Conservation (phyloP, 2,888 invertebrate genomes). For the Crossocerus cetratus region DNA sequence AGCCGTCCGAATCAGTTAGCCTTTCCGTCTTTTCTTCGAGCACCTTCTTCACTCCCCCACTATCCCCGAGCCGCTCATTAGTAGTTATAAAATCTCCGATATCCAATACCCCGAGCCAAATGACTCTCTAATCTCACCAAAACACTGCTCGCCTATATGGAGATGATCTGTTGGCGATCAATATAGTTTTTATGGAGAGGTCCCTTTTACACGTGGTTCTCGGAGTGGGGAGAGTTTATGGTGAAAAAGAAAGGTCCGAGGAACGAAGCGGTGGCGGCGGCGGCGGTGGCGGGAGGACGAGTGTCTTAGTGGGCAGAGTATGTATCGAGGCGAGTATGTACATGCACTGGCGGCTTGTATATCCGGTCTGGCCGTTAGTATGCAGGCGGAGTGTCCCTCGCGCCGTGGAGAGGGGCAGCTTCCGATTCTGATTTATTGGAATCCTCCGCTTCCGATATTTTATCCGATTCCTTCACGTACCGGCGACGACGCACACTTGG, state of each 20-base stretch:
- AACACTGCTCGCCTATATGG: neutral
- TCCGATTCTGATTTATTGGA: slow-evolving; percentile 76
- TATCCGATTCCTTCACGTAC: slow-evolving; percentile 66
- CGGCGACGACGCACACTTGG: slow-evolving; percentile 30
- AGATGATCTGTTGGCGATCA: neutral
- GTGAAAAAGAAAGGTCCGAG: slow-evolving; percentile 35
- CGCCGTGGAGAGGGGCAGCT: slow-evolving; percentile 65
- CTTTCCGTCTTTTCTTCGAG: slow-evolving; percentile 58
- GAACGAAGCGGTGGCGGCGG: slow-evolving; percentile 36
- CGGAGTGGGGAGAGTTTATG: slow-evolving; percentile 24
- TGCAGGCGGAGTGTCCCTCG: slow-evolving; percentile 70
- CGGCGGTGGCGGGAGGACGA: too few species aligned
- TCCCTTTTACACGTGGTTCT: too few species aligned
- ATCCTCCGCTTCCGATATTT: slow-evolving; percentile 72
- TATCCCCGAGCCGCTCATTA: slow-evolving; percentile 66
- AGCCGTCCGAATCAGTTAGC: slow-evolving; percentile 71
- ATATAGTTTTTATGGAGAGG: too few species aligned
- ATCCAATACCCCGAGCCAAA: slow-evolving; percentile 19
- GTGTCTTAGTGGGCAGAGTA: slow-evolving; percentile 51
- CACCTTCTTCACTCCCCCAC: slow-evolving; percentile 42
- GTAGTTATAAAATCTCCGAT: slow-evolving; percentile 70
- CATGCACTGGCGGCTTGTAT: slow-evolving; percentile 70
- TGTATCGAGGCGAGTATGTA: slow-evolving; percentile 61
- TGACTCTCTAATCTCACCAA: neutral
- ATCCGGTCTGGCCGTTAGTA: slow-evolving; percentile 75